A percentile compares a stretch with the other conserved stretches of the same genome.
phyloP scores from a whole-genome alignment of 2,113 vertebrate genomes.

The Podiceps cristatus region DNA sequence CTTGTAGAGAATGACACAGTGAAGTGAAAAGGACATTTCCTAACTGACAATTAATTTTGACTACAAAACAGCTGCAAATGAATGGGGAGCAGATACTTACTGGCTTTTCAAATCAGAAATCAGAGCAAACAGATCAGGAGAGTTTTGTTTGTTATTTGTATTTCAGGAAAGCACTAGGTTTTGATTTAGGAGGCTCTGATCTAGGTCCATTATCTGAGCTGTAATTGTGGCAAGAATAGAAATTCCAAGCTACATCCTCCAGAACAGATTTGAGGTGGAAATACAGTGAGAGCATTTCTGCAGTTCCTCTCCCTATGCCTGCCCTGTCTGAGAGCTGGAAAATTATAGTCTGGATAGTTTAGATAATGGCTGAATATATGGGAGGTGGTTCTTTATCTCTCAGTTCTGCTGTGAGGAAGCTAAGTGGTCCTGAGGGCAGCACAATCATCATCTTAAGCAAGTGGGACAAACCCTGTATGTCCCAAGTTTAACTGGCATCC shows the following conservation, averaged over 20 bases:
- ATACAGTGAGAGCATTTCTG: neutral
- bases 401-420: neutral
- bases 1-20: neutral
- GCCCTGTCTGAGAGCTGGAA: neutral
- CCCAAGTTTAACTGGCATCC: neutral
- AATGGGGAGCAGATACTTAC: neutral
- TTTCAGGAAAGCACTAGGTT: neutral
- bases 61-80: neutral
- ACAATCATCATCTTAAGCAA: neutral
- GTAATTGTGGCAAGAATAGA: neutral
- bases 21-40: neutral
- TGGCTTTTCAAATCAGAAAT: neutral
- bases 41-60: neutral
- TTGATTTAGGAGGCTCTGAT: conserved; percentile 9
- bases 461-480: neutral
- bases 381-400: neutral
- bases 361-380: neutral
- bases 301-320: neutral
- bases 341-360: neutral
- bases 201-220: neutral
- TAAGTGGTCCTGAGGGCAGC: neutral
- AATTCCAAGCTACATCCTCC: neutral
- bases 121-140: conserved; percentile 15
- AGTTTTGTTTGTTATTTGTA: conserved; percentile 5
- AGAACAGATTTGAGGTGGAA: neutral